These are phyloP conservation scores for Electrophaes corylata DNA, from an alignment of 2,888 invertebrate species.

Conservation along the genomic window DNA sequence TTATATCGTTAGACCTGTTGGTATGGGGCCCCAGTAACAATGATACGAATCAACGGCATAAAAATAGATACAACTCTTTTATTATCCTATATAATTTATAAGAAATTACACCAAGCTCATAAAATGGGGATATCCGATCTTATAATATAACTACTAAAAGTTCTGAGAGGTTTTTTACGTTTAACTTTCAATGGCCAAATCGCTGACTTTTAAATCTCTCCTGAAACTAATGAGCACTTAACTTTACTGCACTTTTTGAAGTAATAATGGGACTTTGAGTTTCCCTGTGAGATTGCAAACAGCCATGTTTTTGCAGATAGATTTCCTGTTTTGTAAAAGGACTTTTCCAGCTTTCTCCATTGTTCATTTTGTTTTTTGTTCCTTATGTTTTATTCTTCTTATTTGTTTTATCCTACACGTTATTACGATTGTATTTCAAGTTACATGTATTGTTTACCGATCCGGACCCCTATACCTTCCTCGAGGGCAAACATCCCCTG, in stretches of 20 bases:
- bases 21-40: too few relatives aligned
- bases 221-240: slow-evolving; percentile 60
- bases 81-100: too few relatives aligned
- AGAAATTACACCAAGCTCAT: slow-evolving; percentile 22
- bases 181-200: slow-evolving; percentile 41
- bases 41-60: too few relatives aligned
- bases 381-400: background rate
- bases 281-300: slow-evolving; percentile 54
- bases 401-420: slow-evolving; percentile 5
- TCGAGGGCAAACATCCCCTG: slow-evolving; percentile 46
- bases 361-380: slow-evolving; percentile 1
- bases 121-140: slow-evolving; percentile 28
- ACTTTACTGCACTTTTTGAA: slow-evolving; percentile 68
- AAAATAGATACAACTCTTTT: too few relatives aligned
- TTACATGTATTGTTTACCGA: slow-evolving; percentile 20
- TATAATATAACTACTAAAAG: slow-evolving; percentile 36
- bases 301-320: slow-evolving; percentile 35
- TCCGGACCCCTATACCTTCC: slow-evolving; percentile 17
- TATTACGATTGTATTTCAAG: slow-evolving; percentile 13
- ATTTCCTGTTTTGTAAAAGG: background rate
- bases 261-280: slow-evolving; percentile 69
- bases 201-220: slow-evolving; percentile 47
- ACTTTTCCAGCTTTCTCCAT: background rate
- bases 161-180: slow-evolving; percentile 30
- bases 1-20: too few relatives aligned